Base-by-base conservation (phyloP, 2,888 invertebrate genomes). In the Phytoseiulus persimilis region DNA sequence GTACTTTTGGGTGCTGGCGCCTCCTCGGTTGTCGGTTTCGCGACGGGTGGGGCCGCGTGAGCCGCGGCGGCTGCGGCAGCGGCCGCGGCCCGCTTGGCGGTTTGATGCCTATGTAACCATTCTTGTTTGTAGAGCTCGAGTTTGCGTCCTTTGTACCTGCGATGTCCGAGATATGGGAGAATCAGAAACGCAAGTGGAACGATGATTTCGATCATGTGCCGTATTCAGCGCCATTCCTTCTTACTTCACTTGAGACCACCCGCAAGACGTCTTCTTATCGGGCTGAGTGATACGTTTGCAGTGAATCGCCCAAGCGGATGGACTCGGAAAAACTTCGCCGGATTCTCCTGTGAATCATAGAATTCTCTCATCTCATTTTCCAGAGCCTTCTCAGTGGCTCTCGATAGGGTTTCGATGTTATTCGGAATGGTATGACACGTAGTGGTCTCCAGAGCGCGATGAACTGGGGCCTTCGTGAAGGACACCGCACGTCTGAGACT, bases 281-380 rank as follows among this genome's bases (percentile, higher is more conserved):
- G 97, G 97, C 93, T 97, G 97, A 90, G 97, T 96, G 90, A 96
- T 96, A 91, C 96, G 94, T 92, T 97, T 97, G 92, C 97, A 97
- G 92, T 96, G 96, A 92, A 96, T 96, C 0, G 97, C 97, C 97
- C 97, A 97, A 0, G 97, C 96, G 91, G 96, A 96, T 0, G 97
- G 97, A 0, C 97, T 96, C 91, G 96, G 95, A 92, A 96, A 97
- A 92, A 96, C 94, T 91, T 96, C 95, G 92, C 96, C 96, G 83
- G 96, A 96, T 93, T 97, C 97, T 93, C 96, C 87, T 87, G 33
- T 3, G 18, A 87, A 28, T 6, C 32, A 87, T 14, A 23, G 2
- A 65, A 28, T 65, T 18, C 11, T 65, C 18, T 18, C 65, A 65
- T 23, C 18, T 1, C 18, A 14, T 18, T 23, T 39, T 9, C 39